These are phyloP conservation scores for Sebastes hopkinsi DNA, from an alignment of 2,797 vertebrate species.

Conservation along the genomic window DNA sequence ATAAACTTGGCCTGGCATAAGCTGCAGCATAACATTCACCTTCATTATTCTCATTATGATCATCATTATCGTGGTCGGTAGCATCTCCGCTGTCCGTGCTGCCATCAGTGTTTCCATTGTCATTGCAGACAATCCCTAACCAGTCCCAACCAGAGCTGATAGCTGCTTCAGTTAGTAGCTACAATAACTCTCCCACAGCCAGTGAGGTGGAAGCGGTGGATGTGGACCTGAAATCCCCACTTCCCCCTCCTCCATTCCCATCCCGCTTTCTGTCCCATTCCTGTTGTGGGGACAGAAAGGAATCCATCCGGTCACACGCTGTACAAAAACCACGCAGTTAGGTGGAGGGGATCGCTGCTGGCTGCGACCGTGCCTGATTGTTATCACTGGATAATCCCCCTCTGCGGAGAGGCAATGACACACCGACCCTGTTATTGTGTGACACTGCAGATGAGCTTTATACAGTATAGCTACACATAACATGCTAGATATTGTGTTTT, in stretches of 20 bases:
- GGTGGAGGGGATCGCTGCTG: slow-evolving; percentile 55
- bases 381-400: slow-evolving; percentile 74
- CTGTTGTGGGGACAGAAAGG: slow-evolving; percentile 65
- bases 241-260: slow-evolving; percentile 70
- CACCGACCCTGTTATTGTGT: slow-evolving; percentile 20
- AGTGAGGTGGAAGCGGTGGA: slow-evolving; percentile 60
- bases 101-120: slow-evolving; percentile 15
- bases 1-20: no score
- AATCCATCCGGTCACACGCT: slow-evolving; percentile 80
- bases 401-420: slow-evolving; percentile 48
- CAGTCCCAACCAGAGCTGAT: slow-evolving; percentile 36
- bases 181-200: slow-evolving; percentile 78
- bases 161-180: slow-evolving; percentile 45
- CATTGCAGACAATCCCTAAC: slow-evolving; percentile 19
- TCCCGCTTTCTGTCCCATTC: slow-evolving; percentile 58
- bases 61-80: not conserved
- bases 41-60: not conserved
- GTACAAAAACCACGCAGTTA: slow-evolving; percentile 61
- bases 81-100: not conserved
- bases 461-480: not conserved
- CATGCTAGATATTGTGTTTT: not conserved
- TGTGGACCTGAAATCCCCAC: slow-evolving; percentile 61
- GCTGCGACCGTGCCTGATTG: slow-evolving; percentile 57
- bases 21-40: not conserved
- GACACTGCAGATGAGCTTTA: slow-evolving; percentile 18